These are phyloP conservation scores for Pluvianellus socialis DNA, from an alignment of 2,113 vertebrate species.

Conservation along the genomic window DNA sequence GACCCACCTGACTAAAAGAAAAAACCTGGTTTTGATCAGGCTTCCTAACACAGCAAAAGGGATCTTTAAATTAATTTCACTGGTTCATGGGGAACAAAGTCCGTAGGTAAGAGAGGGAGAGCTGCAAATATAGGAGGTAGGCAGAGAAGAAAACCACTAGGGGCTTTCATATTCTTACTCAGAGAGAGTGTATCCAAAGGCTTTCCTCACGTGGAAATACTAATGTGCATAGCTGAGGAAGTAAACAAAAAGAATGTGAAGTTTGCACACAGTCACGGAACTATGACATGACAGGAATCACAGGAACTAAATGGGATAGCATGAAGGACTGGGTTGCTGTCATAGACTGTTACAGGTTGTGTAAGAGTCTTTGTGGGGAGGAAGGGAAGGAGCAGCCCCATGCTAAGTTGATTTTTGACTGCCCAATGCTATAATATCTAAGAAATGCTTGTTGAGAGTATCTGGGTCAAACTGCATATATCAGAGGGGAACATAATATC, in stretches of 20 bases:
- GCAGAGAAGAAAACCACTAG: background rate
- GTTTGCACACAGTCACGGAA: background rate
- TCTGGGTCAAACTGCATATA: background rate
- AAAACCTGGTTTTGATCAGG: background rate
- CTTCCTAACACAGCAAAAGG: background rate
- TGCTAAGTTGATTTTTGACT: background rate
- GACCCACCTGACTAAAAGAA: background rate
- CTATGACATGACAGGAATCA: background rate
- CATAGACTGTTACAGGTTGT: background rate
- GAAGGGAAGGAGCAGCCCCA: background rate
- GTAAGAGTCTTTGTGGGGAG: background rate
- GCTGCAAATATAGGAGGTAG: background rate
- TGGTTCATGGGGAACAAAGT: background rate
- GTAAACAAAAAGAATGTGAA: background rate
- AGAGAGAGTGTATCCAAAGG: background rate
- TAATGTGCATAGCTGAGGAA: background rate
- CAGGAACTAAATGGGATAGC: background rate
- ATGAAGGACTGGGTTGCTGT: background rate
- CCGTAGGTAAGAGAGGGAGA: background rate
- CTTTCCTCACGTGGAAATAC: background rate
- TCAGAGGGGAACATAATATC: background rate
- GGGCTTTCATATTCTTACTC: background rate
- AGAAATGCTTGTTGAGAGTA: background rate
- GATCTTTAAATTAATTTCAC: background rate
- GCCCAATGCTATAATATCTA: background rate